These are phyloP conservation scores for Xenopus tropicalis DNA, from an alignment of 2,113 vertebrate species.

Conservation along the genomic window UCB_Xtro_10.0 CM004446.2:94821501-94822000, in stretches of 20 bases:
- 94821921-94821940: too few species aligned
- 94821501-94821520: conserved; percentile 67
- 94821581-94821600: conserved; percentile 65
- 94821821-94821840: not conserved
- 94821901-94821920: too few species aligned
- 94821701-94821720: conserved; percentile 56
- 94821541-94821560: conserved; percentile 58
- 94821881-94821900: too few species aligned
- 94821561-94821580: conserved; percentile 56
- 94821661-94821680: conserved; percentile 56
- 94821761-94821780: conserved; percentile 55
- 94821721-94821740: conserved; percentile 53
- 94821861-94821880: too few species aligned
- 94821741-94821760: conserved; percentile 57
- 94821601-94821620: conserved; percentile 57
- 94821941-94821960: too few species aligned
- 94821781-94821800: conserved; percentile 45
- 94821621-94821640: conserved; percentile 60
- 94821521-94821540: conserved; percentile 69
- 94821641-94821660: conserved; percentile 65
- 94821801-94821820: conserved; percentile 5
- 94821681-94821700: conserved; percentile 59
- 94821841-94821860: too few species aligned
- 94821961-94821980: too few species aligned
- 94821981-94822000: too few species aligned